Base-by-base conservation (phyloP, 2,113 vertebrate genomes). In the Hassar affinis region DNA sequence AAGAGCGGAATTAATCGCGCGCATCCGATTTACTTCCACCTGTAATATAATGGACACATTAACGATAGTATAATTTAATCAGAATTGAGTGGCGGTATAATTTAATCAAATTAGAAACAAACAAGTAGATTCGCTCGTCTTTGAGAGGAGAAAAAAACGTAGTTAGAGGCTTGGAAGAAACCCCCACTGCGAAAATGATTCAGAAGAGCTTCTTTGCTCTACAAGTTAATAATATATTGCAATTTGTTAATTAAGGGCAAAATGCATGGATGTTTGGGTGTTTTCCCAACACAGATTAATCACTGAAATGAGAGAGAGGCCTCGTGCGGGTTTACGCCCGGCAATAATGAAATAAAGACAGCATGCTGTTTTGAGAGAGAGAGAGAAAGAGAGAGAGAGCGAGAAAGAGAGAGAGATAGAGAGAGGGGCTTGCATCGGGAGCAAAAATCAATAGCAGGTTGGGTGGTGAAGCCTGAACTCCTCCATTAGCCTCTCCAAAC, bases 231-330 rank as follows among this genome's bases (percentile, higher is more conserved):
- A 88, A 88, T 87, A 88, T 88, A 86, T 87, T 80, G 86, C 87
- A 87, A 88, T 89, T 88, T 89, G 89, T 90, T 90, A 89, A 90
- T 90, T 87, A 88, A 88, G 86, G 87, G 88, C 85, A 86, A 85
- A 90, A 86, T 88, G 84, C 87, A 88, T 83, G 81, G 83, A 87
- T 88, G 88, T 87, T 76, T 79, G 74, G 86, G 82, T 88, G 88
- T 88, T 87, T 88, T 87, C 86, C 83, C 86, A 82, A 88, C 87
- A 86, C 84, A 87, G 71, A 84, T 89, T 86, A 88, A 89, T 89
- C 86, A 89, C 76, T 79, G 88, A 74, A 86, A 88, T 86, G 82
- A 88, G 88, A 88, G 82, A 80, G 85, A 68, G 72, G 79, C 78
- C 78, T 78, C 80, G 62, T 51, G 72, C 71, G 66, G 79, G 69